These are phyloP conservation scores for Synergus gifuensis DNA, from an alignment of 2,888 invertebrate genomes.

Conservation along the genomic window DNA sequence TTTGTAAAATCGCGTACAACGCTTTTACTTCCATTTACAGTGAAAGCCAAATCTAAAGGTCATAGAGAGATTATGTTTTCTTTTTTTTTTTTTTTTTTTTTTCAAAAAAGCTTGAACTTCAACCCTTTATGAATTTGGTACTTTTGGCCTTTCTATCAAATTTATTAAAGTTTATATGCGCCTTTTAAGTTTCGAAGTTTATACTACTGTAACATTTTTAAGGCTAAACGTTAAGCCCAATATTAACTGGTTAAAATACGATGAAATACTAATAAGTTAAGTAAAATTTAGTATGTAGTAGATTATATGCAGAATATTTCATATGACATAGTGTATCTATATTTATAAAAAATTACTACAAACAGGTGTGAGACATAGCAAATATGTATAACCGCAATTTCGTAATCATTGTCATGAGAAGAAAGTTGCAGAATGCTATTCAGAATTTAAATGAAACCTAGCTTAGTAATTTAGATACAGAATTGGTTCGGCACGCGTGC, in stretches of 20 bases:
- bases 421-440: slow-evolving; percentile 29
- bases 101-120: not conserved
- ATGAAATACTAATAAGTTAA: too few relatives aligned
- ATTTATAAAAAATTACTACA: not conserved
- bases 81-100: not conserved
- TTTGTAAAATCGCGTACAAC: not conserved
- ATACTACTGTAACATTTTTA: too few relatives aligned
- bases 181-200: too few relatives aligned
- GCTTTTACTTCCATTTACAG: not conserved
- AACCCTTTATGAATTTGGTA: too few relatives aligned
- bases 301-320: not conserved
- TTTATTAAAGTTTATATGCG: too few relatives aligned
- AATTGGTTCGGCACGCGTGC: too few relatives aligned
- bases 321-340: not conserved
- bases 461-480: too few relatives aligned
- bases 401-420: not conserved
- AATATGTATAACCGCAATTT: not conserved
- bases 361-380: not conserved
- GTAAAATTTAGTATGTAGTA: too few relatives aligned
- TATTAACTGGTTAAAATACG: too few relatives aligned
- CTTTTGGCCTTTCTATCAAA: too few relatives aligned
- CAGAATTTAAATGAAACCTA: not conserved
- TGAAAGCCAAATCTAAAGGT: not conserved
- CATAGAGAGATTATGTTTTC: not conserved
- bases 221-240: too few relatives aligned